Percentiles rank a stretch among this genome's conserved stretches.
Evolutionary conservation across 2,113 vertebrate genomes (phyloP).

Genomic region (Myiagra hebetior): DNA sequence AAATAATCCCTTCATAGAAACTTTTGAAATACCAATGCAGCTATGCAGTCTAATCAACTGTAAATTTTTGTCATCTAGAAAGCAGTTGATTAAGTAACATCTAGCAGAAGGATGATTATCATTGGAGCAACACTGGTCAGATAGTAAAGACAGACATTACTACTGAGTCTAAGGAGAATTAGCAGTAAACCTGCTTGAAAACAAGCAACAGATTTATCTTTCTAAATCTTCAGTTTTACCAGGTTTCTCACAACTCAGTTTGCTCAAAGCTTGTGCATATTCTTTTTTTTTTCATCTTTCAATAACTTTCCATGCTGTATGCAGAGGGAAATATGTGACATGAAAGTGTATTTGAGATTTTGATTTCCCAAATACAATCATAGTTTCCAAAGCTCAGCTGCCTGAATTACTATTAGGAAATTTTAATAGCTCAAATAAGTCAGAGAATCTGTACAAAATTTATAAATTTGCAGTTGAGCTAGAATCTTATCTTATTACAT

Average conservation of each 20-base stretch:
- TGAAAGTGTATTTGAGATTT: not conserved
- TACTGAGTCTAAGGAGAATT: not conserved
- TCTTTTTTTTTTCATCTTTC: not conserved
- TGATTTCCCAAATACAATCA: not conserved
- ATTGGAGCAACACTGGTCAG: not conserved
- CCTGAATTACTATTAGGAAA: not conserved
- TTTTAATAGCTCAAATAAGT: not conserved
- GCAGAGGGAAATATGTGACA: not conserved
- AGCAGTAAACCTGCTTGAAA: not conserved
- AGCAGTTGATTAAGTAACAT: conserved; percentile 29
- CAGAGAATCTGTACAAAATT: not conserved
- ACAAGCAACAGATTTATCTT: not conserved
- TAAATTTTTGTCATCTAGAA: conserved; percentile 60
- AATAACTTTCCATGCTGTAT: not conserved
- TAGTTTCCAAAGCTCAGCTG: not conserved
- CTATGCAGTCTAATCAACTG: conserved; percentile 64
- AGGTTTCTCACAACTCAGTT: not conserved
- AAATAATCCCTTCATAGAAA: conserved; percentile 69
- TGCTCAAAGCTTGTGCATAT: not conserved
- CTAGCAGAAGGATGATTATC: not conserved
- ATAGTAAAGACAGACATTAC: not conserved
- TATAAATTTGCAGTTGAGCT: not conserved
- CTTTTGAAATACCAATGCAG: conserved; percentile 53
- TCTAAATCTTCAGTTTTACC: not conserved
- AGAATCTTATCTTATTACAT: not conserved